Percentiles rank a stretch among this genome's conserved stretches.
Conservation (phyloP, 2,888 invertebrate genomes). For the Icerya purchasi region DNA sequence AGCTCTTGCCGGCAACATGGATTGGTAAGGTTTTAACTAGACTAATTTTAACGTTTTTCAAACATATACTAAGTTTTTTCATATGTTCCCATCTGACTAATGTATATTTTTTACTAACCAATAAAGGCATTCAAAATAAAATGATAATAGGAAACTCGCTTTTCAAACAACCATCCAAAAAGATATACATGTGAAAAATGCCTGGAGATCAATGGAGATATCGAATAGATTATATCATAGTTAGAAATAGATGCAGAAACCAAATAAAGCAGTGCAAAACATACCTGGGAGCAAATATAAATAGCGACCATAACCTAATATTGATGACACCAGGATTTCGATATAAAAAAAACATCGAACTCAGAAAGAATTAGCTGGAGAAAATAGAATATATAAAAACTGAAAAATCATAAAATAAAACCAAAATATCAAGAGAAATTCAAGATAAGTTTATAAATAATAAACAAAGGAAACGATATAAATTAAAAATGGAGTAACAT, state of each 20-base stretch:
- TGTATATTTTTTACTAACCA: no score
- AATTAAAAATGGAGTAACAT: not conserved
- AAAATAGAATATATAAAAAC: no score
- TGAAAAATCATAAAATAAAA: no score
- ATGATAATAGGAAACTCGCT: not conserved
- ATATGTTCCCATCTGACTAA: no score
- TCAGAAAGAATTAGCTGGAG: no score
- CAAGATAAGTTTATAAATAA: not conserved
- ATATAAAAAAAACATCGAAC: not conserved
- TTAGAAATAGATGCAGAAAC: not conserved
- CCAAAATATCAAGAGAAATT: not conserved
- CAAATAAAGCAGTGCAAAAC: not conserved
- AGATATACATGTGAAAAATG: no score
- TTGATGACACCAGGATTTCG: not conserved
- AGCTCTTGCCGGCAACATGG: no score
- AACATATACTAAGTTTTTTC: no score
- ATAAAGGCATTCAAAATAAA: no score
- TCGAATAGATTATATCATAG: not conserved
- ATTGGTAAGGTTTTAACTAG: no score
- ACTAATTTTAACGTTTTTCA: no score
- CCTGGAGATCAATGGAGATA: not conserved
- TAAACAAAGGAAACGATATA: not conserved
- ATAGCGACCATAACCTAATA: not conserved
- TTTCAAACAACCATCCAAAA: not conserved
- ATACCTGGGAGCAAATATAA: not conserved